Base-by-base conservation (phyloP, 1,140 invertebrate species). In the Vanessa atalanta region DNA sequence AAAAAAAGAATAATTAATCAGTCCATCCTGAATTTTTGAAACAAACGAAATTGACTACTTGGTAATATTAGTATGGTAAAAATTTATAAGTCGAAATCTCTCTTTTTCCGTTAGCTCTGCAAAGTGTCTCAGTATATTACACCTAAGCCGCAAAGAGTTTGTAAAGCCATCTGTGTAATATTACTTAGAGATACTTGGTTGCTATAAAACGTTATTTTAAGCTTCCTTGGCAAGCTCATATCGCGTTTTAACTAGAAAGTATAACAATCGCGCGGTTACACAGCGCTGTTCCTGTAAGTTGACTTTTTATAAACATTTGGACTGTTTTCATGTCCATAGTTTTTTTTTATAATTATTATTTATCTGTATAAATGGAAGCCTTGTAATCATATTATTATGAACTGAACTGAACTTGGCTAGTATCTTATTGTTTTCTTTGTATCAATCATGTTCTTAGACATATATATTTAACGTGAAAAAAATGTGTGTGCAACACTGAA, bases 171-270 rank as follows among this genome's bases (percentile, higher is more conserved):
- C 15, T n/a, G 50, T 53, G 50, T 53, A 53, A 53, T 53, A 53
- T 53, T 53, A 53, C 50, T 53, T n/a, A 14, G 15, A 53, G 50
- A 15, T n/a, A 50, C 48, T 13, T 16, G 50, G 50, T n/a, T 53
- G 15, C 50, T 53, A 7, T 53, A 53, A 53, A 53, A 53, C n/a
- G 50, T 53, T 53, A 53, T 53, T 53, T 53, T 53, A 53, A n/a
- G 50, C 48, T 66, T 50, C n/a, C 65, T 47, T 47, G 63, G 63
- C 65, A 51, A 66, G 48, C 65, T 51, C 65, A 66, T 66, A 66
- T 66, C 65, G 20, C 47, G 65, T 31, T 66, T 66, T 23, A 51
- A 66, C 65, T 26, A 66, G 65, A 66, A 66, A 66, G 65, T 66
- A 66, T 51, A 66, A 66, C 65, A 66, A 66, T 66, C 23, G 15